Evolutionary conservation across 2,888 invertebrate species (phyloP).

Genomic region (Campoplex nolae): DNA sequence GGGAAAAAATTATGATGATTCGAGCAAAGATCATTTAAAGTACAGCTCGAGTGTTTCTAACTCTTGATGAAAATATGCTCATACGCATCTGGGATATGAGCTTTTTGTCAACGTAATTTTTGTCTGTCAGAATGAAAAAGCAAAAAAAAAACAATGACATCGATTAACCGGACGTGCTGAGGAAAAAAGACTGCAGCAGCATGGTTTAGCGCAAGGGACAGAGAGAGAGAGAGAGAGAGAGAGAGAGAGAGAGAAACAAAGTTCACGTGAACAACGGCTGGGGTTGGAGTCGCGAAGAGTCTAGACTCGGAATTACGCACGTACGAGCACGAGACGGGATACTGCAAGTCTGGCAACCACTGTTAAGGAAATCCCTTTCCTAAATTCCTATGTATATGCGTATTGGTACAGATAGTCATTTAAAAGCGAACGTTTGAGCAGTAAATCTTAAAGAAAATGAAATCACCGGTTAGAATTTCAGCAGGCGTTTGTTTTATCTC

Average conservation of each 20-base stretch:
- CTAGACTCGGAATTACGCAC: slow-evolving; percentile 65
- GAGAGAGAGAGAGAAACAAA: slow-evolving; percentile 18
- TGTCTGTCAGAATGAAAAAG: background rate
- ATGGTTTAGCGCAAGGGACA: background rate
- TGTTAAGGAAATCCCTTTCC: slow-evolving; percentile 29
- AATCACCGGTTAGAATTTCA: background rate
- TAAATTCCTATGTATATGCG: background rate
- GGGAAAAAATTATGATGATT: too few species aligned
- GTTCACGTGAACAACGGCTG: slow-evolving; percentile 49
- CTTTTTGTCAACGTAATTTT: background rate
- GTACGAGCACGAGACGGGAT: slow-evolving; percentile 37
- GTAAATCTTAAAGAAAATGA: background rate
- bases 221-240: slow-evolving; percentile 12
- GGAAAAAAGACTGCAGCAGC: background rate
- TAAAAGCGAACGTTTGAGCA: background rate
- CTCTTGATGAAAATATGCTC: background rate
- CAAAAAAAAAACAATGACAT: slow-evolving; percentile 4
- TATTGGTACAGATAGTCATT: background rate
- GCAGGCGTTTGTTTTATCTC: background rate
- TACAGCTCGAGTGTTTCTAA: background rate
- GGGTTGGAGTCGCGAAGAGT: slow-evolving; percentile 43
- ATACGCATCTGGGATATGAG: background rate
- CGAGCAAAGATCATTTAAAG: background rate
- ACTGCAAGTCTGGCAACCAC: slow-evolving; percentile 58
- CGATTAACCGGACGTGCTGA: background rate